phyloP scores from a whole-genome alignment of 2,113 vertebrate genomes.

The Octodon degus region DNA sequence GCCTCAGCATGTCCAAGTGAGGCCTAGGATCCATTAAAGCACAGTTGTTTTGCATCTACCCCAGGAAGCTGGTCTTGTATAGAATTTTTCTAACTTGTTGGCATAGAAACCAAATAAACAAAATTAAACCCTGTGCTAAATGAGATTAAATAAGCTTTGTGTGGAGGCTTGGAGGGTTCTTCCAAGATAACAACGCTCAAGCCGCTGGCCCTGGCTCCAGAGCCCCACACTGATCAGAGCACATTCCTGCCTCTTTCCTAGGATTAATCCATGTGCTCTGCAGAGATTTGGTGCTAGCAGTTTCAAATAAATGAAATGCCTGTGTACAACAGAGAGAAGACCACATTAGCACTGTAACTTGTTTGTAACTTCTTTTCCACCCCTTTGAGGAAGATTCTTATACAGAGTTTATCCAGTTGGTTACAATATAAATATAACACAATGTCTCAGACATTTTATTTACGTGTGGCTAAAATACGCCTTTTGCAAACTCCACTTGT shows the following conservation, averaged over 20 bases:
- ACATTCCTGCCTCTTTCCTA: background rate
- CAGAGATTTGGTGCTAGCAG: background rate
- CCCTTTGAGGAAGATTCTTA: conserved; percentile 37
- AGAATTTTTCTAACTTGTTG: conserved; percentile 31
- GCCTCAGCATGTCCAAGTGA: background rate
- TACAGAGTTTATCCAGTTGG: background rate
- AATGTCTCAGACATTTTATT: background rate
- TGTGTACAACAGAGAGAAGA: background rate
- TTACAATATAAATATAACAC: background rate
- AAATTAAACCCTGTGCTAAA: conserved; percentile 52
- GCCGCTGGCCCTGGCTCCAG: background rate
- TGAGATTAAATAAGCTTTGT: conserved; percentile 42
- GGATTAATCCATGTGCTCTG: background rate
- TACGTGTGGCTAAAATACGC: background rate
- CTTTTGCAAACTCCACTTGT: conserved; percentile 29
- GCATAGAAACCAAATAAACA: conserved; percentile 67
- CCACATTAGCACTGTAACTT: background rate
- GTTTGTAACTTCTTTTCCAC: conserved; percentile 19
- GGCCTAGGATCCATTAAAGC: background rate
- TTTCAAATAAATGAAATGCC: background rate
- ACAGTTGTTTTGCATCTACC: conserved; percentile 5
- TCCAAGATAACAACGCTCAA: background rate
- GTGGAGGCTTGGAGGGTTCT: background rate
- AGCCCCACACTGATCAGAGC: background rate
- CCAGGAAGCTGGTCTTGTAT: background rate